Evolutionary conservation across 2,797 vertebrate species (phyloP), one percentile per base, ranked within the genome.

Genomic region (Enteromius thamalakanensis): DNA sequence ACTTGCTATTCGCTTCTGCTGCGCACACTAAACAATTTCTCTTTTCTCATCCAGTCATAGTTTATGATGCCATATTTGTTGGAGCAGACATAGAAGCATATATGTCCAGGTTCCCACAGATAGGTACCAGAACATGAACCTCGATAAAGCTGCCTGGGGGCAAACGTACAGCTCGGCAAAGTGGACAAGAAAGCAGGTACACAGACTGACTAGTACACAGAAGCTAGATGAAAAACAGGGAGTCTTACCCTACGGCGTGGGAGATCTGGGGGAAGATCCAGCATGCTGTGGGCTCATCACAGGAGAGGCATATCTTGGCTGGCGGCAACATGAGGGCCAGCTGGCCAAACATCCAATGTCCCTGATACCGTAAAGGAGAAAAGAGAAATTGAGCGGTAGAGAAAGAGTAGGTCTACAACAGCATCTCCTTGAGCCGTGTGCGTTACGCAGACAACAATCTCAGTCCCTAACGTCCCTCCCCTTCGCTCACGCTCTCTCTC

Each of bases 221-320:
- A 34, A 34, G 62, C 55, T 19, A 47, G 26, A 58, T 6, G 4
- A 32, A 60, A 58, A 72, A 29, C 17, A 49, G 2, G 75, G 81
- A 64, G 51, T n/a, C 94, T 97, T 97, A 96, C 95, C 96, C 93
- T 94, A 90, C 91, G 93, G 94, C 91, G 90, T 94, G 93, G 94
- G 86, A 95, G 92, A 93, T 93, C 91, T 91, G 92, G 91, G 91
- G 93, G 91, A 89, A 90, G 94, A 93, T 95, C 94, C 91, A 87
- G 90, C 95, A 95, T 96, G 92, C 94, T 96, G 92, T 93, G 93
- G 92, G 92, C 91, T 95, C 85, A 90, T 93, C 88, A 72, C 83
- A 91, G 90, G 87, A 89, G 93, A 91, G 88, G 89, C 88, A 86
- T 90, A 85, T 82, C 89, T 91, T 90, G 89, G 90, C 90, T 70